Percentiles rank a stretch among this genome's conserved stretches.
These are phyloP conservation scores for Whitmania pigra DNA, from an alignment of 1,140 invertebrate genomes.

Conservation along the genomic window DNA sequence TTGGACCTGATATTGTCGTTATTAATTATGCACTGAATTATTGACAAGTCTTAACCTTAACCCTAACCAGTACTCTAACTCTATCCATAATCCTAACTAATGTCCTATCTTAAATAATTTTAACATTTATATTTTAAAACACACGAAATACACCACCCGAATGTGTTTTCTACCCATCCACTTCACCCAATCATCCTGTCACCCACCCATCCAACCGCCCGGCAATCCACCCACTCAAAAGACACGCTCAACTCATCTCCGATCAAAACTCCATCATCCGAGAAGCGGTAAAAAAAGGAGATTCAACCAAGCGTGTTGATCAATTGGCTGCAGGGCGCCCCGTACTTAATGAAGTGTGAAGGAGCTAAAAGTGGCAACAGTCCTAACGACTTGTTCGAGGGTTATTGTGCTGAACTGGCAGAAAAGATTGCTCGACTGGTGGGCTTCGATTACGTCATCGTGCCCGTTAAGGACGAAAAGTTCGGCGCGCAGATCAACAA, in stretches of 20 bases:
- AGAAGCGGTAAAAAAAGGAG: neutral
- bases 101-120: no score
- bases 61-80: no score
- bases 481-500: conserved; percentile 59
- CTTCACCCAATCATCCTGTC: no score
- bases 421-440: conserved; percentile 28
- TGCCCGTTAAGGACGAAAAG: conserved; percentile 78
- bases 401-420: conserved; percentile 37
- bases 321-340: conserved; percentile 52
- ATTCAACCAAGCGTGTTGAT: neutral
- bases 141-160: no score
- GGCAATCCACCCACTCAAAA: neutral
- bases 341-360: conserved; percentile 59
- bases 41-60: no score
- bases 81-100: no score
- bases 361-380: conserved; percentile 51
- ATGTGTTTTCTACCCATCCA: no score
- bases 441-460: conserved; percentile 71
- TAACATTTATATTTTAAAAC: no score
- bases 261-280: neutral
- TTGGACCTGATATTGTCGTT: no score
- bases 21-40: no score
- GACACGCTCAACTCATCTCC: neutral
- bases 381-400: conserved; percentile 69
- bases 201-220: no score